Evolutionary conservation across 2,888 invertebrate genomes (phyloP), one percentile per base, ranked within the genome.

Genomic region (Eubasilissa splendida): DNA sequence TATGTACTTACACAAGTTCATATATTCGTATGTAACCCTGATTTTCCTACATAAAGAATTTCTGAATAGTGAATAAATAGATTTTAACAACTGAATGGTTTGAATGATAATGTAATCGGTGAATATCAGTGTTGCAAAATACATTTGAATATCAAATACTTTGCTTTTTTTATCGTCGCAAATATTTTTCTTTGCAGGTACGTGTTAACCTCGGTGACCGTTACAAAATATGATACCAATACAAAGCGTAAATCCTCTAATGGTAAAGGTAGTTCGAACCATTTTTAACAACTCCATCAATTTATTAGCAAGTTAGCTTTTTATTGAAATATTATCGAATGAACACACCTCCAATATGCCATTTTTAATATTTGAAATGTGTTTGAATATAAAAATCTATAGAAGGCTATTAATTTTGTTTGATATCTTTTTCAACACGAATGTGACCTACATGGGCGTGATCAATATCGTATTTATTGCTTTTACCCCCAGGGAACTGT

Each of bases 241-340:
- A 76, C 31, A 76, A 66, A 63, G 31, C 14, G 52, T 53, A 66
- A 63, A 31, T 31, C 22, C 53, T 71, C 10, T 63, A 11, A 76
- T 53, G 63, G 60, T 42, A 66, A 56, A 22, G n/a, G 65, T 66
- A 12, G 66, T 33, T 58, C 53, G 31, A 76, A n/a, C 66, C 76
- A 56, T 63, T 76, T 76, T 60, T 74, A 74, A 22, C 63, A 63
- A 1, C 9, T 14, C 14, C 50, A 22, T 60, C 60, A 63, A 76
- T 76, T 53, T 54, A 54, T 31, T 54, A 54, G 56, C 66, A 76
- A 66, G 76, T 75, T 59, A 8, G 22, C 54, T 9, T 42, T 76
- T 65, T 76, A 66, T 76, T 76, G 76, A 76, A 76, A 66, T 63
- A 63, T 74, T 58, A 50, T 33, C 42, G 53, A 74, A 54, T 66